Conservation (phyloP, 2,113 vertebrate species). For the Catharus fuscescens region DNA sequence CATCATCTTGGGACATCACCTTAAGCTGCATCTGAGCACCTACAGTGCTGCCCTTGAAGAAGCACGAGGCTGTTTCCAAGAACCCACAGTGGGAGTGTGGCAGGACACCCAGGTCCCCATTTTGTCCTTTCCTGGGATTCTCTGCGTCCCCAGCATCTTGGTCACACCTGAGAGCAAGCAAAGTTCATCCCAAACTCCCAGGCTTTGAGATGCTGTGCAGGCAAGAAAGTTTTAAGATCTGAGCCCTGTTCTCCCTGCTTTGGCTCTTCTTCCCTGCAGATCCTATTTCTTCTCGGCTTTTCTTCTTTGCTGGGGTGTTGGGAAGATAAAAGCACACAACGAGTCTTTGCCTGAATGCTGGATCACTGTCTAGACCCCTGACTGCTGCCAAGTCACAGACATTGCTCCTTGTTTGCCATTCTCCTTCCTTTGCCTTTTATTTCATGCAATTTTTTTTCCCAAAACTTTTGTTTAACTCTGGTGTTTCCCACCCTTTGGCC, state of each 20-base stretch:
- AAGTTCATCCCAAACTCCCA: fast-evolving
- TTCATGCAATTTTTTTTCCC: background rate
- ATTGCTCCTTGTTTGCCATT: constrained; percentile 21
- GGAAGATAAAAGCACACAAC: constrained; percentile 30
- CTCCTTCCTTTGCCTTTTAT: constrained; percentile 26
- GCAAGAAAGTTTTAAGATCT: background rate
- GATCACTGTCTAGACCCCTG: background rate
- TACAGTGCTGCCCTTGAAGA: background rate
- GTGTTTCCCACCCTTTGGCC: background rate
- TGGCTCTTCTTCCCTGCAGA: background rate
- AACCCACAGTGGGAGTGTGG: fast-evolving
- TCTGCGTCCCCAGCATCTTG: background rate
- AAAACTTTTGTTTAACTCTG: background rate
- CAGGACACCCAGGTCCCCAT: background rate
- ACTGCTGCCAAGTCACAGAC: constrained; percentile 49
- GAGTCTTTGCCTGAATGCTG: constrained; percentile 37
- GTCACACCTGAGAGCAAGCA: background rate
- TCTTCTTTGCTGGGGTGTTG: background rate
- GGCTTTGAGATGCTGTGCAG: background rate
- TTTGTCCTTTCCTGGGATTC: background rate
- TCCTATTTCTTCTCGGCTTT: constrained; percentile 46
- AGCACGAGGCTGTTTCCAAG: background rate
- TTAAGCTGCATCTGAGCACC: background rate
- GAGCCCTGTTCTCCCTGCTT: background rate
- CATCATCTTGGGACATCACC: background rate